These are phyloP conservation scores for Synanthedon andrenaeformis DNA, from an alignment of 2,888 invertebrate genomes.

Conservation along the genomic window DNA sequence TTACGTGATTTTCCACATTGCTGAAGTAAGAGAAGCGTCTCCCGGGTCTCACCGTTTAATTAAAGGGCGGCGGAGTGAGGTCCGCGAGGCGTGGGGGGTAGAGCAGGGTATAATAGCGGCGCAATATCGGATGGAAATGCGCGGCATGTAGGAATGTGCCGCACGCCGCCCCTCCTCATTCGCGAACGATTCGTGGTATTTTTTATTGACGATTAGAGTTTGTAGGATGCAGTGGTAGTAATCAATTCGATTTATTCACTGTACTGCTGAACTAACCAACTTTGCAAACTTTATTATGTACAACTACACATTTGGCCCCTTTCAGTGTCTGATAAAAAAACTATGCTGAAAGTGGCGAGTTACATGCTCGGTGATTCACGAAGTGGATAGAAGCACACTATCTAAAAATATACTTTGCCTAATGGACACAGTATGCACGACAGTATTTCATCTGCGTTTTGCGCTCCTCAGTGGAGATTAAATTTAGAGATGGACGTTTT, in stretches of 20 bases:
- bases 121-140: slow-evolving; percentile 71
- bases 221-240: slow-evolving; percentile 36
- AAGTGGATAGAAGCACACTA: slow-evolving; percentile 24
- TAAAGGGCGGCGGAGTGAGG: slow-evolving; percentile 61
- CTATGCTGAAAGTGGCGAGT: background rate
- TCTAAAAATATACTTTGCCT: slow-evolving; percentile 54
- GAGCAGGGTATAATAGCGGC: slow-evolving; percentile 67
- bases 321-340: background rate
- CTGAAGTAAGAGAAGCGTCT: slow-evolving; percentile 55
- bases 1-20: slow-evolving; percentile 64
- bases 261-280: slow-evolving; percentile 13
- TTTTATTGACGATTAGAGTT: slow-evolving; percentile 67
- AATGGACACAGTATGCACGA: slow-evolving; percentile 55
- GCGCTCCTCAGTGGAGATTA: slow-evolving; percentile 39
- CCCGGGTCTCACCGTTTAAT: slow-evolving; percentile 68
- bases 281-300: background rate
- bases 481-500: slow-evolving; percentile 50
- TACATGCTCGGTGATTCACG: slow-evolving; percentile 9
- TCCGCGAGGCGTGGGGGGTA: slow-evolving; percentile 37
- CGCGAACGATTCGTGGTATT: slow-evolving; percentile 67
- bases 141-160: slow-evolving; percentile 71
- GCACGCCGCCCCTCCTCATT: slow-evolving; percentile 47
- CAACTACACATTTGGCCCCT: too few relatives aligned
- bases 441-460: slow-evolving; percentile 44
- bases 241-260: slow-evolving; percentile 22